phyloP scores from a whole-genome alignment of 2,113 vertebrate genomes.

The Campylomormyrus tamandua region DNA sequence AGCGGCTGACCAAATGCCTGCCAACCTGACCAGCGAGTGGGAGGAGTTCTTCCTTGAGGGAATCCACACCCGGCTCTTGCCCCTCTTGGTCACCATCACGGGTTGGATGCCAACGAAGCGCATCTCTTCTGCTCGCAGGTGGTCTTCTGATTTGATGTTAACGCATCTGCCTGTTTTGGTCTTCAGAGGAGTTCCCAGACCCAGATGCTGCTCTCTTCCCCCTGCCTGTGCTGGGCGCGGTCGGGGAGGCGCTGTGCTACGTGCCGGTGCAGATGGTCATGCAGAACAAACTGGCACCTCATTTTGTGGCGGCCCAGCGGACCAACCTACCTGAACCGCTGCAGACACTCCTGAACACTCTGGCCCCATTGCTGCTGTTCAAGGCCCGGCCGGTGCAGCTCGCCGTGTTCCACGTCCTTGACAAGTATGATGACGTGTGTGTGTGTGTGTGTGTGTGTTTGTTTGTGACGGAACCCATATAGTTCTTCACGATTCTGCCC shows the following conservation, averaged over 20 bases:
- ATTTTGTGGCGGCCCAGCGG: slow-evolving; percentile 74
- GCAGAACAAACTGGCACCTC: slow-evolving; percentile 73
- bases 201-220: slow-evolving; percentile 61
- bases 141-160: background rate
- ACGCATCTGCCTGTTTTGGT: slow-evolving; percentile 4
- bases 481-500: background rate
- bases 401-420: slow-evolving; percentile 73
- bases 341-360: slow-evolving; percentile 82
- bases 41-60: slow-evolving; percentile 86
- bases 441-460: background rate
- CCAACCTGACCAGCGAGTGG: slow-evolving; percentile 78
- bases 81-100: slow-evolving; percentile 76
- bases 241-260: slow-evolving; percentile 73
- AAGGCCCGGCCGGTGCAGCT: slow-evolving; percentile 81
- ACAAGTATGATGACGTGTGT: slow-evolving; percentile 69
- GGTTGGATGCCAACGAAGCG: slow-evolving; percentile 45
- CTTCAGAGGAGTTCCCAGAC: slow-evolving; percentile 58
- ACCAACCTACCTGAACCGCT: slow-evolving; percentile 77
- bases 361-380: slow-evolving; percentile 79
- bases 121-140: background rate
- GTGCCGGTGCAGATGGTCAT: slow-evolving; percentile 74
- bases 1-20: slow-evolving; percentile 63
- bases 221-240: slow-evolving; percentile 64
- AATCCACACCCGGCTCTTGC: slow-evolving; percentile 79
- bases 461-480: background rate